A percentile compares a stretch with the other conserved stretches of the same genome.
Conservation (phyloP, 2,888 invertebrate genomes). For the Amiota communis region DNA sequence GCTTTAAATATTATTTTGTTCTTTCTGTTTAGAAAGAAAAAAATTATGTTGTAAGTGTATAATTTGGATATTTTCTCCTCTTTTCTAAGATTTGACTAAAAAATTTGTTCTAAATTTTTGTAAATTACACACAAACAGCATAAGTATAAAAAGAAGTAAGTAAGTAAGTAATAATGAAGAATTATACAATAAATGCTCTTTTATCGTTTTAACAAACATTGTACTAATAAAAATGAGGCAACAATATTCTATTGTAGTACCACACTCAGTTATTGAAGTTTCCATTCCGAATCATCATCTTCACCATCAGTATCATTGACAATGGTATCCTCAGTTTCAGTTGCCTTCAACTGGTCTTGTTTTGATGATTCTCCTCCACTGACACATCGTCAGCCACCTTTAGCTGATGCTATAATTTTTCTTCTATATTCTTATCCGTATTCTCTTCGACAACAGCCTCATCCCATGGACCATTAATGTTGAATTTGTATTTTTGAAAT, state of each 20-base stretch:
- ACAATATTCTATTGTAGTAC: too few relatives aligned
- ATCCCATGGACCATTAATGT: constrained; percentile 98
- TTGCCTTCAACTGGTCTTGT: neutral
- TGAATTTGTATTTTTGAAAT: constrained; percentile 87
- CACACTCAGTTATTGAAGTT: neutral
- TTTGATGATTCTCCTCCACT: constrained; percentile 44
- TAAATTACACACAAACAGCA: too few relatives aligned
- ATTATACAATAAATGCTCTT: neutral
- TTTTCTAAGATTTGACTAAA: too few relatives aligned
- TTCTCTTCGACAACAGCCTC: constrained; percentile 86
- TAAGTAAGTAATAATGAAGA: neutral
- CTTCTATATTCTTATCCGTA: constrained; percentile 59
- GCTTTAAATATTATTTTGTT: too few relatives aligned
- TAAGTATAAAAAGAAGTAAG: neutral
- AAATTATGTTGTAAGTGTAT: too few relatives aligned
- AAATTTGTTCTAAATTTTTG: too few relatives aligned
- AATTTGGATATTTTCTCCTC: too few relatives aligned
- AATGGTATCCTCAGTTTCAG: too few relatives aligned
- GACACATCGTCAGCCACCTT: constrained; percentile 54
- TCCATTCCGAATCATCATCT: constrained; percentile 57
- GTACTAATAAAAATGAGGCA: neutral
- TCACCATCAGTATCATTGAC: constrained; percentile 9
- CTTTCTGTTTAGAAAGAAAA: too few relatives aligned
- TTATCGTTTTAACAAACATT: neutral
- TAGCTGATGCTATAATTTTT: constrained; percentile 65